These are phyloP conservation scores for Neostethus bicornis DNA, from an alignment of 2,797 vertebrate genomes.

Conservation along the genomic window DNA sequence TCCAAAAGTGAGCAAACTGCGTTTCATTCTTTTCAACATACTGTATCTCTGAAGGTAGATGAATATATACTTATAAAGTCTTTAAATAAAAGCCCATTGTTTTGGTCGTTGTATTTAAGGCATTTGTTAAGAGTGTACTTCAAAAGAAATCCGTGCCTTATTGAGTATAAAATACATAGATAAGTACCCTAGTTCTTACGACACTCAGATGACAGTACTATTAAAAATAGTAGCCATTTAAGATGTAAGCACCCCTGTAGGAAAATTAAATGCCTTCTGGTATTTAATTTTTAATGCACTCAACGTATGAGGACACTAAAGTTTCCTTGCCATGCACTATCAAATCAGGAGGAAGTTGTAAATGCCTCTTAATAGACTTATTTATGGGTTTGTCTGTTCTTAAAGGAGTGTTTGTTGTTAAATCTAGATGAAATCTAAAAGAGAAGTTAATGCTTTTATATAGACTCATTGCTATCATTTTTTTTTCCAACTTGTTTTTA, in stretches of 20 bases:
- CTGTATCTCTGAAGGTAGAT: too few relatives aligned
- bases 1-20: too few relatives aligned
- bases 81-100: too few relatives aligned
- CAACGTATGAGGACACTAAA: neutral
- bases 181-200: neutral
- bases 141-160: too few relatives aligned
- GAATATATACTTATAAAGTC: too few relatives aligned
- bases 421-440: constrained; percentile 4
- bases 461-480: neutral
- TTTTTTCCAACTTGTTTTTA: constrained; percentile 9
- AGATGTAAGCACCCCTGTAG: neutral
- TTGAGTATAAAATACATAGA: neutral
- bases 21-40: too few relatives aligned
- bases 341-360: constrained; percentile 12
- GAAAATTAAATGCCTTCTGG: neutral
- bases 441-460: neutral
- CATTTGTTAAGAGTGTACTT: too few relatives aligned
- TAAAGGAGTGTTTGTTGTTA: constrained; percentile 13
- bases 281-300: too few relatives aligned
- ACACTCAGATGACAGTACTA: neutral
- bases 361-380: constrained; percentile 25
- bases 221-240: neutral
- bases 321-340: constrained; percentile 10
- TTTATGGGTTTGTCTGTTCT: constrained; percentile 24
- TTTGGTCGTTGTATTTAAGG: too few relatives aligned